Base-by-base conservation (phyloP, 30 jellyfish, hydroid and myxozoan genomes). In the Hydractinia echinata region DNA sequence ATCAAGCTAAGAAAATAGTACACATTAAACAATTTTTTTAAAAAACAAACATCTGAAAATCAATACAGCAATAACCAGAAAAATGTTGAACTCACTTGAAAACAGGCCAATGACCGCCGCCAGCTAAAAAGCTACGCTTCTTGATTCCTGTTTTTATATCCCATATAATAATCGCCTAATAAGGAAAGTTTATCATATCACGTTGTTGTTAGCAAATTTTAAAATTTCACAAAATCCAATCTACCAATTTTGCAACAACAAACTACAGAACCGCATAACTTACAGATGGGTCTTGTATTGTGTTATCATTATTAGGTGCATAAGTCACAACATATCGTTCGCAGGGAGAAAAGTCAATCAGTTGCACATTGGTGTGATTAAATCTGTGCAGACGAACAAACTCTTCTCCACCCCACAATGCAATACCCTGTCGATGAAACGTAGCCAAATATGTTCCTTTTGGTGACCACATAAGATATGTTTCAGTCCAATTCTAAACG, bases 401-500 rank as follows among this genome's bases (percentile, higher is more conserved):
- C 11, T 92, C 98, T 54, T 79, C 55, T 7, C 98, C 98, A 50
- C 98, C 98, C 98, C 98, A 92, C 10, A 92, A 55, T 13, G 95
- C 98, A 79, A 92, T 76, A 79, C 98, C 98, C 70, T 80, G 96
- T 72, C 81, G 88, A 70, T 92, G 98, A 77, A 92, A 74, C 51
- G 98, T 92, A 60, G 98, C 95, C 54, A 92, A 64, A 58, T 92
- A 87, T 55, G 95, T 82, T 14, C 98, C 98, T 53, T 87, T 84
- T 14, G 96, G 98, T 9, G 98, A 92, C 98, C 98, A 92, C 79
- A 67, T 86, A 18, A 84, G 93, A 86, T 84, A 86, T 52, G 98
- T 86, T 73, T 92, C 98, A 54, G 98, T 92, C 98, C 98, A 92
- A 55, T 90, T 86, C 97, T 89, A 83, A n/a, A n/a, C n/a, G n/a